phyloP scores from a whole-genome alignment of 2,113 vertebrate species.

The Dipodomys spectabilis region DNA sequence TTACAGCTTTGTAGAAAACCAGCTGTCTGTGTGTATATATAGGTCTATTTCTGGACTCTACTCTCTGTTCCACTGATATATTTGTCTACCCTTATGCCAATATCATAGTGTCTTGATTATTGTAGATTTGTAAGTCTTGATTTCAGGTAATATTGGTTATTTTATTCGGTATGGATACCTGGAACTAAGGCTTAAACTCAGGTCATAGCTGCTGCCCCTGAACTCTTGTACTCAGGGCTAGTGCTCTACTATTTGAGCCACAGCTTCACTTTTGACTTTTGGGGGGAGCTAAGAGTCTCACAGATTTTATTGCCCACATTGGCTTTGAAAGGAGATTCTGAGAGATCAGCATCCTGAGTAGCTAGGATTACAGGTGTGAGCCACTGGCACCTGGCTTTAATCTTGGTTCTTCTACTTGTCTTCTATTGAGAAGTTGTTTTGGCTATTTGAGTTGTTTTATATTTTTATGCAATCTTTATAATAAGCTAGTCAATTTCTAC shows the following conservation, averaged over 20 bases:
- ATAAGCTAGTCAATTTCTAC: conserved; percentile 1
- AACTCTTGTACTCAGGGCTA: too few relatives aligned
- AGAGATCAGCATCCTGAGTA: too few relatives aligned
- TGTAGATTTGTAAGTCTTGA: neutral
- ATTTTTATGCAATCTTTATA: neutral
- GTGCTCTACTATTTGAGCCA: too few relatives aligned
- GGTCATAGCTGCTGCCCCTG: too few relatives aligned
- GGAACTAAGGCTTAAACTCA: too few relatives aligned
- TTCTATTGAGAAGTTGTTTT: neutral
- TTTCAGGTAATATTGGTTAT: neutral
- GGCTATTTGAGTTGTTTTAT: neutral
- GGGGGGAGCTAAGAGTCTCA: too few relatives aligned
- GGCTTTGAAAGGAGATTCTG: too few relatives aligned
- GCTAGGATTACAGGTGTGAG: too few relatives aligned
- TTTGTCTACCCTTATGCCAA: conserved; percentile 25
- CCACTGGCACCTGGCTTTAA: neutral
- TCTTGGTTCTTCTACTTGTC: neutral
- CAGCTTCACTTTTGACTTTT: too few relatives aligned
- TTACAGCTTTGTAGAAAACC: conserved; percentile 50
- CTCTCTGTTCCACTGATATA: conserved; percentile 31
- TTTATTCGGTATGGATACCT: neutral
- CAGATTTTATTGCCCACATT: too few relatives aligned
- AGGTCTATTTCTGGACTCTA: neutral
- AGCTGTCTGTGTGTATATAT: neutral
- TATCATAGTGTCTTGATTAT: neutral